A percentile compares a stretch with the other conserved stretches of the same genome.
Conservation (phyloP, 2,113 vertebrate species). For the Kryptolebias marmoratus region DNA sequence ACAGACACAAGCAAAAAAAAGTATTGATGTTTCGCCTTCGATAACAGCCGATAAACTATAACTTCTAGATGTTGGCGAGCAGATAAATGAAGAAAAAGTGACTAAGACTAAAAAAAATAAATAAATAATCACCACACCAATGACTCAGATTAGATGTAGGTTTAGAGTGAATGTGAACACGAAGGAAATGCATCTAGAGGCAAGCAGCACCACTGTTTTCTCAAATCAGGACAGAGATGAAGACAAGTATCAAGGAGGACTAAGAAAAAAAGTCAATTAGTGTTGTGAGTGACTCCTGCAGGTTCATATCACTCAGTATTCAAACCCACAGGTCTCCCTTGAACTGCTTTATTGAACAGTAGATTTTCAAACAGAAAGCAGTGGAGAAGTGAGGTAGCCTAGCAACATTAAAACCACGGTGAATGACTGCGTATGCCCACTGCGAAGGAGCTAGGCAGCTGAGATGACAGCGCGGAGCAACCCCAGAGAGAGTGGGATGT, state of each 20-base stretch:
- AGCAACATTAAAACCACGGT: conserved; percentile 78
- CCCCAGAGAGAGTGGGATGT: conserved; percentile 71
- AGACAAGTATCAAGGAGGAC: conserved; percentile 22
- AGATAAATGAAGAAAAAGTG: conserved; percentile 29
- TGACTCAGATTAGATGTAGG: conserved; percentile 35
- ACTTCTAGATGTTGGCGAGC: conserved; percentile 25
- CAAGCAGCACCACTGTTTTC: conserved; percentile 7
- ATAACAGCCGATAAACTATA: conserved; percentile 1
- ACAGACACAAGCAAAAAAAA: too few species aligned
- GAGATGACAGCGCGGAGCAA: conserved; percentile 65
- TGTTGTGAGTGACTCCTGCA: conserved; percentile 64
- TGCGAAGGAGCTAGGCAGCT: conserved; percentile 61
- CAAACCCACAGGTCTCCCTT: conserved; percentile 77
- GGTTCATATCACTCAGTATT: conserved; percentile 73
- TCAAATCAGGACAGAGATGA: conserved; percentile 8
- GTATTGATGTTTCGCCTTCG: too few species aligned
- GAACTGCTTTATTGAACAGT: conserved; percentile 79
- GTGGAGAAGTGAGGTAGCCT: conserved; percentile 77
- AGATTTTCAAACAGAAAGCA: conserved; percentile 71
- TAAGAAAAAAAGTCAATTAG: conserved; percentile 56
- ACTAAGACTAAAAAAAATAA: conserved; percentile 11
- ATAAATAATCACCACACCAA: conserved; percentile 4
- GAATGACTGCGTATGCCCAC: conserved; percentile 66
- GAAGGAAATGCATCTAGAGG: conserved; percentile 9
- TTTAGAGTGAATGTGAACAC: conserved; percentile 23